A percentile compares a stretch with the other conserved stretches of the same genome.
Conservation (phyloP, 2,888 invertebrate species). For the Nomada goodeniana region DNA sequence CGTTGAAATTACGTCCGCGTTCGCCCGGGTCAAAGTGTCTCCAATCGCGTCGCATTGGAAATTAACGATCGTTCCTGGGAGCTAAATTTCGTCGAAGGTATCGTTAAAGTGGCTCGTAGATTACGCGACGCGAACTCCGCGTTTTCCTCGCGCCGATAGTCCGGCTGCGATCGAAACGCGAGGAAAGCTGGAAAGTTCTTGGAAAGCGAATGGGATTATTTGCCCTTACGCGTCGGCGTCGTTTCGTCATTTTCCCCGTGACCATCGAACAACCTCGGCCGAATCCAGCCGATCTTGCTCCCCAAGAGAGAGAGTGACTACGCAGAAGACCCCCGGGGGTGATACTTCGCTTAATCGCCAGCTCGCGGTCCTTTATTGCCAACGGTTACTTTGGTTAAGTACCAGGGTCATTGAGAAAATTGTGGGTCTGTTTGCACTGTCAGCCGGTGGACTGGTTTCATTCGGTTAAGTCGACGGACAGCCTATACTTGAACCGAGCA, state of each 20-base stretch:
- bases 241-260: conserved; percentile 36
- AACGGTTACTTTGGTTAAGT: conserved; percentile 81
- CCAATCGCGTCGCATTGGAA: conserved; percentile 34
- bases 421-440: conserved; percentile 84
- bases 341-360: conserved; percentile 74
- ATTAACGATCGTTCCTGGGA: conserved; percentile 29
- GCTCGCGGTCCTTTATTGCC: conserved; percentile 76
- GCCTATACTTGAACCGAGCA: conserved; percentile 80
- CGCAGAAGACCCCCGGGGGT: conserved; percentile 65
- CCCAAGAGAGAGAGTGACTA: conserved; percentile 40
- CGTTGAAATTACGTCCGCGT: conserved; percentile 39
- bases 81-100: background rate
- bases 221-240: conserved; percentile 4
- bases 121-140: background rate
- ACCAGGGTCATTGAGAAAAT: conserved; percentile 83
- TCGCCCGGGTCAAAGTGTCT: conserved; percentile 41
- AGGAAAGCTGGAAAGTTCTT: background rate
- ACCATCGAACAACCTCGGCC: conserved; percentile 21
- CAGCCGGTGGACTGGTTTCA: conserved; percentile 82
- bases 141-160: background rate
- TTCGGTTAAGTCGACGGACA: conserved; percentile 81
- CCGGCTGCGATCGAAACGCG: background rate
- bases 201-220: conserved; percentile 21
- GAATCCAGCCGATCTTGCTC: conserved; percentile 14
- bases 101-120: background rate